phyloP scores from a whole-genome alignment of 2,797 vertebrate genomes.

The Rachycentron canadum region DNA sequence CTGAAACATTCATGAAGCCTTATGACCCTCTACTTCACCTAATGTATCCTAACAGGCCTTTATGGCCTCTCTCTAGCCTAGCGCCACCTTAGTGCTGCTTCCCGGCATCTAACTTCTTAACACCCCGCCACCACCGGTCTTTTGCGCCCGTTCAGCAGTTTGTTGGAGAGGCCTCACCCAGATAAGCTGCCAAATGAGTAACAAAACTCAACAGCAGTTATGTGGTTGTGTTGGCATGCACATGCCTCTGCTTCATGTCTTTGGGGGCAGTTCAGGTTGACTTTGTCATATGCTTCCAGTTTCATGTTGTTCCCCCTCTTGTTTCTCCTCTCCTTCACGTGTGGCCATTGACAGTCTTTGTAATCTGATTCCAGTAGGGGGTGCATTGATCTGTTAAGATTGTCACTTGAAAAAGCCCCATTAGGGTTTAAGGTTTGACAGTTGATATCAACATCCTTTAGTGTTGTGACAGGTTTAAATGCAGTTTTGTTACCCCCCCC shows the following conservation, averaged over 20 bases:
- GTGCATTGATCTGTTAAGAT: slow-evolving; percentile 83
- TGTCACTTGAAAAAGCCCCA: slow-evolving; percentile 79
- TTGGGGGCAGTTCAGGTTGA: slow-evolving; percentile 14
- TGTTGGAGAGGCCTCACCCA: slow-evolving; percentile 29
- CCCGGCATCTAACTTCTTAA: slow-evolving; percentile 87
- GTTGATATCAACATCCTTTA: slow-evolving; percentile 78
- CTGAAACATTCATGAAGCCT: slow-evolving; percentile 87
- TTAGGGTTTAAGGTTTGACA: slow-evolving; percentile 83
- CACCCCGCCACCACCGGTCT: slow-evolving; percentile 64
- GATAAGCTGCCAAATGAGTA: slow-evolving; percentile 17
- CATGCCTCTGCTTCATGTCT: background rate
- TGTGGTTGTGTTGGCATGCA: background rate
- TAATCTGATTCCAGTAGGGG: slow-evolving; percentile 66
- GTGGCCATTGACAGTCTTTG: slow-evolving; percentile 72
- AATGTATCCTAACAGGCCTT: slow-evolving; percentile 86
- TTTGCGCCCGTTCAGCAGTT: slow-evolving; percentile 72
- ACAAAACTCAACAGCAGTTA: slow-evolving; percentile 6
- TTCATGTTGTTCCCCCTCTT: slow-evolving; percentile 24
- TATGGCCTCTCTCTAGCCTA: slow-evolving; percentile 82
- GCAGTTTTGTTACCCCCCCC: too few relatives aligned
- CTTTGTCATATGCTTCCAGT: slow-evolving; percentile 23
- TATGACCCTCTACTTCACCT: slow-evolving; percentile 82
- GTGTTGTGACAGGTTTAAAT: slow-evolving; percentile 66
- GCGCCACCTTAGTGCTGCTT: slow-evolving; percentile 82
- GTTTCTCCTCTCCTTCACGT: slow-evolving; percentile 58